Evolutionary conservation across 2,113 vertebrate species (phyloP).

Genomic region (human): DNA sequence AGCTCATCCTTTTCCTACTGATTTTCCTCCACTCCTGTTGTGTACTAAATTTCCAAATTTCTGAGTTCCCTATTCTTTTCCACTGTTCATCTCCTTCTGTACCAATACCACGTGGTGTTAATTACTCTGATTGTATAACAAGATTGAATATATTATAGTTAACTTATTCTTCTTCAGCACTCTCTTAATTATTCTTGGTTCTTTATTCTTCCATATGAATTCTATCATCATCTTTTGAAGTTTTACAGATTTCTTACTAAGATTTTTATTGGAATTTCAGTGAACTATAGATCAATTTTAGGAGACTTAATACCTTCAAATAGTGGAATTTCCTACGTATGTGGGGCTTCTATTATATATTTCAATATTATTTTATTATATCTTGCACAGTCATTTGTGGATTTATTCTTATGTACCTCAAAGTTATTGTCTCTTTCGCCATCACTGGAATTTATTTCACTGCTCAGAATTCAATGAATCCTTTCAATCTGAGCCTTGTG

Average conservation of each 20-base stretch:
- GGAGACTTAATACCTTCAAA: background rate
- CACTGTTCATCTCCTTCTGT: background rate
- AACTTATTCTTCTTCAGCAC: background rate
- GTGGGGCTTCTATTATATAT: background rate
- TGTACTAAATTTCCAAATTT: background rate
- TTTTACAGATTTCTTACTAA: background rate
- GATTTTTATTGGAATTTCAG: background rate
- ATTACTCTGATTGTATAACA: background rate
- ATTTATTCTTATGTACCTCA: background rate
- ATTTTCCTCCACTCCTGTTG: background rate
- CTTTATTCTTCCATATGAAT: background rate
- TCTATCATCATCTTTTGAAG: slow-evolving; percentile 16
- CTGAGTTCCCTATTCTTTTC: background rate
- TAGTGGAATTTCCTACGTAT: background rate
- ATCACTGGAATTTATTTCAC: background rate
- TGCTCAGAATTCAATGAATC: background rate
- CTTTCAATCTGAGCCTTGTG: background rate
- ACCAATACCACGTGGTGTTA: background rate
- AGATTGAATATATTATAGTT: background rate
- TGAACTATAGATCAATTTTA: slow-evolving; percentile 28
- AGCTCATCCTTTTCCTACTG: background rate
- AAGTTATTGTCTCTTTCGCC: background rate
- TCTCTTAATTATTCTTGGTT: background rate
- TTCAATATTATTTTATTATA: slow-evolving; percentile 1
- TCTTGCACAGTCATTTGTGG: background rate